Percentiles rank a stretch among this genome's conserved stretches.
These are phyloP conservation scores for Thereva nobilitata DNA, from an alignment of 2,888 invertebrate species.

Conservation along the genomic window DNA sequence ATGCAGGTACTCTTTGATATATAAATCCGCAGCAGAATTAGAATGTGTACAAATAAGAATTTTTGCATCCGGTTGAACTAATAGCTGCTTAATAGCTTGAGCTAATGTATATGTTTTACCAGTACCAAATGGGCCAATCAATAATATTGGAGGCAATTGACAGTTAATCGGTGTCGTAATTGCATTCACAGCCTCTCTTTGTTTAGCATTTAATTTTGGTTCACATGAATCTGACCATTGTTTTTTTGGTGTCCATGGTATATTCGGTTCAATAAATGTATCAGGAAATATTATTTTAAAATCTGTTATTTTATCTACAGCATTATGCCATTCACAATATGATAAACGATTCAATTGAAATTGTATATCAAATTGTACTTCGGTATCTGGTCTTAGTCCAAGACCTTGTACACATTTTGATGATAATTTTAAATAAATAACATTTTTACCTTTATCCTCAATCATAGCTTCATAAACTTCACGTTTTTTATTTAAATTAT, in stretches of 20 bases:
- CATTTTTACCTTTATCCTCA: constrained; percentile 79
- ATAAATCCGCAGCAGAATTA: constrained; percentile 84
- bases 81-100: constrained; percentile 70
- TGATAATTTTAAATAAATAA: constrained; percentile 74
- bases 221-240: constrained; percentile 70
- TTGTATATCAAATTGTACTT: constrained; percentile 72
- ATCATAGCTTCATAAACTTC: constrained; percentile 75
- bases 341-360: constrained; percentile 80
- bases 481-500: constrained; percentile 51
- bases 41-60: constrained; percentile 85
- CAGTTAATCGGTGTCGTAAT: constrained; percentile 70
- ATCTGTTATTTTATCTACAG: constrained; percentile 75
- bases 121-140: constrained; percentile 84
- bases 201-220: constrained; percentile 72
- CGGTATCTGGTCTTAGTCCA: constrained; percentile 65
- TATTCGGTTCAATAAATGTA: constrained; percentile 64
- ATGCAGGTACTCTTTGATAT: constrained; percentile 82
- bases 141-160: constrained; percentile 70
- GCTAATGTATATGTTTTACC: constrained; percentile 85
- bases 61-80: constrained; percentile 66
- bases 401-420: constrained; percentile 68
- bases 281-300: constrained; percentile 75
- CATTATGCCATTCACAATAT: constrained; percentile 83
- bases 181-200: constrained; percentile 76
- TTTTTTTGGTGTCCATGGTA: constrained; percentile 71